These are phyloP conservation scores for Gulo gulo DNA, from an alignment of 2,113 vertebrate species.

Conservation along the genomic window DNA sequence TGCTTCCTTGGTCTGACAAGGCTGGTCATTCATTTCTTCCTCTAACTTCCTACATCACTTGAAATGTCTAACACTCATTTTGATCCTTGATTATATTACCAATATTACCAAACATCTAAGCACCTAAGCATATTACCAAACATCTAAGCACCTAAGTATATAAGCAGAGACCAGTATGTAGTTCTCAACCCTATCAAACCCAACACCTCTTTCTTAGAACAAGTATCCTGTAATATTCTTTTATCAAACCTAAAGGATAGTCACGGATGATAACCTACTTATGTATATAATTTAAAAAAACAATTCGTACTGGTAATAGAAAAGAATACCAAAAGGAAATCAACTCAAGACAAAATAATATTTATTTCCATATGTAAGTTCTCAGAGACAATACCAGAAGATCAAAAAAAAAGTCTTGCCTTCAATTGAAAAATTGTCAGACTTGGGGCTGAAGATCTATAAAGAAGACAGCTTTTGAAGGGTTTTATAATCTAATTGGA, in stretches of 20 bases:
- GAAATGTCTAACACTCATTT: background rate
- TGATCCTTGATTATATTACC: background rate
- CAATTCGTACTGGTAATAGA: background rate
- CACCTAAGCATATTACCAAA: background rate
- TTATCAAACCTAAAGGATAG: background rate
- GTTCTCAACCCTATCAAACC: background rate
- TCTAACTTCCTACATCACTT: background rate
- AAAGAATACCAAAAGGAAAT: constrained; percentile 17
- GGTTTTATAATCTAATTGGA: background rate
- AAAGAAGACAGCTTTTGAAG: background rate
- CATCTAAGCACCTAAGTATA: background rate
- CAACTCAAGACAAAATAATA: constrained; percentile 2
- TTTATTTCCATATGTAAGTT: constrained; percentile 9
- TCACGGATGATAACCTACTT: background rate
- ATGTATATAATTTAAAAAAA: background rate
- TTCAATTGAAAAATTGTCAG: background rate
- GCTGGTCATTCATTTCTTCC: background rate
- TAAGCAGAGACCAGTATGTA: background rate
- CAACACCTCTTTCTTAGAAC: background rate
- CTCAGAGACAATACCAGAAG: background rate
- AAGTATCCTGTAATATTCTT: background rate
- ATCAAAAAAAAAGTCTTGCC: background rate
- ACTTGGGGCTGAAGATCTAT: background rate
- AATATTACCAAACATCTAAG: background rate
- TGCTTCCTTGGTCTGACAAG: background rate